Percentiles rank a stretch among this genome's conserved stretches.
These are phyloP conservation scores for Spea bombifrons DNA, from an alignment of 2,113 vertebrate species.

Conservation along the genomic window DNA sequence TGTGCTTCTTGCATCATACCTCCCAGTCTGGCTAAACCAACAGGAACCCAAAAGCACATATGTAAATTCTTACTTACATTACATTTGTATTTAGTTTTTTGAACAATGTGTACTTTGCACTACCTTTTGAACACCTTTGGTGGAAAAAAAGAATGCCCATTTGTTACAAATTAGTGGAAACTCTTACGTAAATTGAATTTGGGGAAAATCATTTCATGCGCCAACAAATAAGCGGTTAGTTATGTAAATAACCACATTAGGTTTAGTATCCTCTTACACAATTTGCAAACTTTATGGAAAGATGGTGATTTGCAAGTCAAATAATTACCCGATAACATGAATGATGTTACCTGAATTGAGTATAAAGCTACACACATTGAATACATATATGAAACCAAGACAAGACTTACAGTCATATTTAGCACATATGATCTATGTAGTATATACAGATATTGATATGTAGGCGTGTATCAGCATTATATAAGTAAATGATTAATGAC, in stretches of 20 bases:
- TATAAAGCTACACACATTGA: too few relatives aligned
- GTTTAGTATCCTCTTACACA: constrained; percentile 12
- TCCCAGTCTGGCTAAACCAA: background rate
- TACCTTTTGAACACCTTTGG: background rate
- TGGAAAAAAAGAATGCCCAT: background rate
- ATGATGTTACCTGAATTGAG: too few relatives aligned
- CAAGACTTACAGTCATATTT: too few relatives aligned
- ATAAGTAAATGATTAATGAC: too few relatives aligned
- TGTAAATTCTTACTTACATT: background rate
- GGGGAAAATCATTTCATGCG: background rate
- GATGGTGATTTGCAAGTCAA: constrained; percentile 32
- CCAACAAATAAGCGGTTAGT: background rate
- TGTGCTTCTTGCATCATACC: too few relatives aligned
- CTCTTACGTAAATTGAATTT: background rate
- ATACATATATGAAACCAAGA: too few relatives aligned
- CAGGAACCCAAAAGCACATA: background rate
- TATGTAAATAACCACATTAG: constrained; percentile 21
- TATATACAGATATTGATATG: too few relatives aligned
- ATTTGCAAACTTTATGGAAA: constrained; percentile 15
- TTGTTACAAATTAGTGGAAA: background rate
- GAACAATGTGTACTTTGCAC: too few relatives aligned
- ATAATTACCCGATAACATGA: background rate
- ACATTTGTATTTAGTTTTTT: background rate
- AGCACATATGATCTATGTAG: too few relatives aligned
- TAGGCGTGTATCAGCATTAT: too few relatives aligned